Percentiles rank a stretch among this genome's conserved stretches.
phyloP scores from a whole-genome alignment of 2,113 vertebrate species.

The Blennius ocellaris region DNA sequence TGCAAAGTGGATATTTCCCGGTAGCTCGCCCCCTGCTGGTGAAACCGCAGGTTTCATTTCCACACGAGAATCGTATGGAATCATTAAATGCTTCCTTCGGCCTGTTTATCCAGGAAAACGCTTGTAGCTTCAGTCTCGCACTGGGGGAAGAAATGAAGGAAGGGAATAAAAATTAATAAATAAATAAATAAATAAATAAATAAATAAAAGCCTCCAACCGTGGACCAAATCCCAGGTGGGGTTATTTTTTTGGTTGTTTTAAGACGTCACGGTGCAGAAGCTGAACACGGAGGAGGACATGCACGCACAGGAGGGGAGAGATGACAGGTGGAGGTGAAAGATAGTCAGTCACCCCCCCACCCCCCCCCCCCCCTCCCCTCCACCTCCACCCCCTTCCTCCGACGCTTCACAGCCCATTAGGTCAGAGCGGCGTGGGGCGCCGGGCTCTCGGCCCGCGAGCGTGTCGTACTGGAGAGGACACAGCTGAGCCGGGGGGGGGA shows the following conservation, averaged over 20 bases:
- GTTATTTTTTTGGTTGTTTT: neutral
- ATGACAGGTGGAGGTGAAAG: slow-evolving; percentile 16
- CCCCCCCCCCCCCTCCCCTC: neutral
- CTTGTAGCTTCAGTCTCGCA: no score
- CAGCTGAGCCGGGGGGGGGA: slow-evolving; percentile 32
- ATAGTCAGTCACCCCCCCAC: neutral
- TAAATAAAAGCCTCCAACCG: neutral
- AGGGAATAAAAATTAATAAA: no score
- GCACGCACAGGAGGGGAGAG: neutral
- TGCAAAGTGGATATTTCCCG: no score
- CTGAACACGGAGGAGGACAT: neutral
- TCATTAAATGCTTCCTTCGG: no score
- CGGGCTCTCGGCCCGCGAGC: slow-evolving; percentile 43
- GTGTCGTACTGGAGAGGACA: slow-evolving; percentile 52
- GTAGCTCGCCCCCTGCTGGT: no score
- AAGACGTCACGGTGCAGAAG: neutral
- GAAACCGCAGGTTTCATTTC: no score
- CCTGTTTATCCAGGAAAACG: no score
- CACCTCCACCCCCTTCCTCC: neutral
- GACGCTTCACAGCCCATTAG: slow-evolving; percentile 65
- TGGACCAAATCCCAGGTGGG: neutral
- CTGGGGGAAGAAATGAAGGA: neutral
- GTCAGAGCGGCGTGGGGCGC: slow-evolving; percentile 52
- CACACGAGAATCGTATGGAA: no score
- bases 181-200: neutral